These are phyloP conservation scores for Adelphocoris suturalis DNA, from an alignment of 2,888 invertebrate species.

Conservation along the genomic window DNA sequence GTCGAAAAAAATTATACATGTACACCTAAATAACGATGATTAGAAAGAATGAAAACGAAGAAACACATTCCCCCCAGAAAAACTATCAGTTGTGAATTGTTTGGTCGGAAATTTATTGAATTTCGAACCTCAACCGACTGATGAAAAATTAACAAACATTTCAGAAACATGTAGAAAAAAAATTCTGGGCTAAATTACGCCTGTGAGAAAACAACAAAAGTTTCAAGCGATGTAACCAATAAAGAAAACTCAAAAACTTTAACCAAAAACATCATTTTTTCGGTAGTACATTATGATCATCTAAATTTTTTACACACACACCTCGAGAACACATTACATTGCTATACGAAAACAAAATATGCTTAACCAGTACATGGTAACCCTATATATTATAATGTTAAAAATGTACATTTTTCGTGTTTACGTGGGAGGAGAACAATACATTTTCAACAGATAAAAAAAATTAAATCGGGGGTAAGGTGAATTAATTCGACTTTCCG, in stretches of 20 bases:
- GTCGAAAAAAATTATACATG: background rate
- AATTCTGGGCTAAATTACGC: background rate
- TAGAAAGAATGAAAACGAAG: constrained; percentile 2
- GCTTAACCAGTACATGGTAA: constrained; percentile 74
- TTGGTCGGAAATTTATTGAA: background rate
- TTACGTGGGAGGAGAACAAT: background rate
- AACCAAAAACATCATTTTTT: constrained; percentile 44
- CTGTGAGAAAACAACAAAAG: background rate
- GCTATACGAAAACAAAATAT: constrained; percentile 69
- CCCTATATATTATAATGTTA: constrained; percentile 70
- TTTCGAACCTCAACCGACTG: background rate
- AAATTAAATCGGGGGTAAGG: background rate
- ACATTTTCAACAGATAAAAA: background rate
- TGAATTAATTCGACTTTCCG: background rate
- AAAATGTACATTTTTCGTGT: constrained; percentile 62
- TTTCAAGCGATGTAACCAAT: background rate
- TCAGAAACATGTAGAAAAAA: background rate
- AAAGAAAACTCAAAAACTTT: constrained; percentile 21
- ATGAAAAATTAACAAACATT: constrained; percentile 34
- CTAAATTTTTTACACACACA: constrained; percentile 67
- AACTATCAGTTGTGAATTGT: background rate
- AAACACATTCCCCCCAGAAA: background rate
- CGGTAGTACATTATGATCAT: constrained; percentile 58
- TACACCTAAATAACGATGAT: constrained; percentile 41
- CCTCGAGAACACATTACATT: constrained; percentile 70